A percentile compares a stretch with the other conserved stretches of the same genome.
These are phyloP conservation scores for Holcopasites calliopsidis DNA, from an alignment of 1,140 invertebrate genomes.

Conservation along the genomic window DNA sequence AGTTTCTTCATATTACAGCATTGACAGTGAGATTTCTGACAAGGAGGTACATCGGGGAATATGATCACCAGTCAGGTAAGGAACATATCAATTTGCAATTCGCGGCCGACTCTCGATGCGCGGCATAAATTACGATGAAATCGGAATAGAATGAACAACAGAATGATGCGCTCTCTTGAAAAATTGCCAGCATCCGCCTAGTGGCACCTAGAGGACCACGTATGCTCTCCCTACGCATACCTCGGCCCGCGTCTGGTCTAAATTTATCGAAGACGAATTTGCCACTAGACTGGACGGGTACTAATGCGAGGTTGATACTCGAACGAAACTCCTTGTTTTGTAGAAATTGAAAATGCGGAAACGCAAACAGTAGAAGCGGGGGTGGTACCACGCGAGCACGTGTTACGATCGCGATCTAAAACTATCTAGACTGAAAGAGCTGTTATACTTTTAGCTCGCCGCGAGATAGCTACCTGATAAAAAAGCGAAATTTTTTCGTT, in stretches of 20 bases:
- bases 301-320: slow-evolving; percentile 64
- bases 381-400: slow-evolving; percentile 16
- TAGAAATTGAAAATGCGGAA: slow-evolving; percentile 48
- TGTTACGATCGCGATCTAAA: slow-evolving; percentile 32
- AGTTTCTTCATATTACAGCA: slow-evolving; percentile 83
- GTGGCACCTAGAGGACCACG: slow-evolving; percentile 19
- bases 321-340: slow-evolving; percentile 54
- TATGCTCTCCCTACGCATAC: slow-evolving; percentile 54
- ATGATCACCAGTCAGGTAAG: slow-evolving; percentile 94
- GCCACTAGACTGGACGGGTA: slow-evolving; percentile 66
- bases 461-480: not conserved
- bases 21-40: slow-evolving; percentile 94
- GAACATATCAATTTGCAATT: slow-evolving; percentile 23
- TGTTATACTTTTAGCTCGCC: not conserved
- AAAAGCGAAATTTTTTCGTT: not conserved
- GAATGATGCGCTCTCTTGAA: slow-evolving; percentile 53
- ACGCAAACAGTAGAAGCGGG: slow-evolving; percentile 5
- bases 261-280: slow-evolving; percentile 74
- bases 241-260: slow-evolving; percentile 65
- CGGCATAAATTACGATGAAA: slow-evolving; percentile 23
- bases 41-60: slow-evolving; percentile 94
- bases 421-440: slow-evolving; percentile 37
- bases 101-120: not conserved
- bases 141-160: slow-evolving; percentile 18
- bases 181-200: slow-evolving; percentile 67